phyloP scores from a whole-genome alignment of 2,797 vertebrate species.

The Pristis pectinata region DNA sequence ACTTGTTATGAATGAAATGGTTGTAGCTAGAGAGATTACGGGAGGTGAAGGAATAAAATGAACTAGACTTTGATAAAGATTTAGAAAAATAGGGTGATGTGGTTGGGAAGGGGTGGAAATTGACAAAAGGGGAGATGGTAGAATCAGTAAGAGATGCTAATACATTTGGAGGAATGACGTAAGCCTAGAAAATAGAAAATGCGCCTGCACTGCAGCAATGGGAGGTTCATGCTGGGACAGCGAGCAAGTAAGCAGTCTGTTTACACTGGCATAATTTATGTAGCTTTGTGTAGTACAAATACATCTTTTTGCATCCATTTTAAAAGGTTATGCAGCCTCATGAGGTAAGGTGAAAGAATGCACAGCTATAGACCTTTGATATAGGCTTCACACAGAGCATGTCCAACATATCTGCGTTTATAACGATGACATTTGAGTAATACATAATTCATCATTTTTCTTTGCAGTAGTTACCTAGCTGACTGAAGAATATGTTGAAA shows the following conservation, averaged over 20 bases:
- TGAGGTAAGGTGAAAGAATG: not conserved
- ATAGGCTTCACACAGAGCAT: slow-evolving; percentile 26
- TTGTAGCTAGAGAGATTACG: not conserved
- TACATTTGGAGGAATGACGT: not conserved
- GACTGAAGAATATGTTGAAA: slow-evolving; percentile 38
- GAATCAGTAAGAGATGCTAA: not conserved
- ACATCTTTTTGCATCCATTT: not conserved
- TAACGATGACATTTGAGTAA: slow-evolving; percentile 43
- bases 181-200: not conserved
- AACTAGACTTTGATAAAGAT: not conserved
- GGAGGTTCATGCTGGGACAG: not conserved
- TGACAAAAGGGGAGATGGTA: not conserved
- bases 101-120: not conserved
- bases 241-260: not conserved
- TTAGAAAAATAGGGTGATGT: not conserved
- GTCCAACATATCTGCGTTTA: slow-evolving; percentile 39
- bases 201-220: not conserved
- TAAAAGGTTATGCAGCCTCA: slow-evolving; percentile 3
- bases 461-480: slow-evolving; percentile 45
- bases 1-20: not conserved
- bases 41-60: not conserved
- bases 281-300: slow-evolving; percentile 21
- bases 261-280: slow-evolving; percentile 18
- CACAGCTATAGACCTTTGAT: slow-evolving; percentile 39
- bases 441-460: slow-evolving; percentile 48